Conservation (phyloP, 2,888 invertebrate genomes). For the Mesopsocus fuscifrons region DNA sequence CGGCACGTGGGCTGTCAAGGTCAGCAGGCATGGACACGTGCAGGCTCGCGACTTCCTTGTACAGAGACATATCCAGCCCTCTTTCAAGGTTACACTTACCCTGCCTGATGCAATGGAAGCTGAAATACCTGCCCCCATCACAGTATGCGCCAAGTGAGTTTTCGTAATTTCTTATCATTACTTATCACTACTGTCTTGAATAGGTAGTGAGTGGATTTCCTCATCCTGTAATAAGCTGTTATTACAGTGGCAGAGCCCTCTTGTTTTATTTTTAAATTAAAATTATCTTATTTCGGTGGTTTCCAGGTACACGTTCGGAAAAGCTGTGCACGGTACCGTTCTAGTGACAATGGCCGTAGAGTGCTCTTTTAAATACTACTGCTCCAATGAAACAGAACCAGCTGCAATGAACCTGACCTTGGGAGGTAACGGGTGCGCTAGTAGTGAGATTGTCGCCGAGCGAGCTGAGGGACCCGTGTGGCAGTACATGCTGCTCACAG, state of each 20-base stretch:
- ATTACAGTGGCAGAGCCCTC: too few relatives aligned
- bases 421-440: slow-evolving; percentile 17
- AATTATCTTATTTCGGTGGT: too few relatives aligned
- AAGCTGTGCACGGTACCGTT: slow-evolving; percentile 27
- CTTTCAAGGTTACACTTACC: slow-evolving; percentile 35
- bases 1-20: slow-evolving; percentile 23
- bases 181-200: too few relatives aligned
- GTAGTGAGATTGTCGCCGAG: slow-evolving; percentile 16
- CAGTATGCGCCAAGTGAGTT: slow-evolving; percentile 36
- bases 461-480: slow-evolving; percentile 16
- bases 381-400: slow-evolving; percentile 12
- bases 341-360: slow-evolving; percentile 17
- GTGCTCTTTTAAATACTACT: slow-evolving; percentile 13
- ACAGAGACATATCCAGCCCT: slow-evolving; percentile 36
- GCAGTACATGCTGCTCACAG: slow-evolving; percentile 17
- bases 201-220: too few relatives aligned
- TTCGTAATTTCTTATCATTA: neutral
- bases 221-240: too few relatives aligned
- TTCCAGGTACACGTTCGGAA: slow-evolving; percentile 31
- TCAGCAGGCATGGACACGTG: slow-evolving; percentile 16
- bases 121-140: slow-evolving; percentile 28
- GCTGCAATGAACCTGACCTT: slow-evolving; percentile 13
- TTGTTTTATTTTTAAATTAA: too few relatives aligned
- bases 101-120: slow-evolving; percentile 26
- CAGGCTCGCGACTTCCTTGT: slow-evolving; percentile 26